Evolutionary conservation across 2,888 invertebrate species (phyloP), one percentile per base, ranked within the genome.

Genomic region (Dryadula phaetusa): DNA sequence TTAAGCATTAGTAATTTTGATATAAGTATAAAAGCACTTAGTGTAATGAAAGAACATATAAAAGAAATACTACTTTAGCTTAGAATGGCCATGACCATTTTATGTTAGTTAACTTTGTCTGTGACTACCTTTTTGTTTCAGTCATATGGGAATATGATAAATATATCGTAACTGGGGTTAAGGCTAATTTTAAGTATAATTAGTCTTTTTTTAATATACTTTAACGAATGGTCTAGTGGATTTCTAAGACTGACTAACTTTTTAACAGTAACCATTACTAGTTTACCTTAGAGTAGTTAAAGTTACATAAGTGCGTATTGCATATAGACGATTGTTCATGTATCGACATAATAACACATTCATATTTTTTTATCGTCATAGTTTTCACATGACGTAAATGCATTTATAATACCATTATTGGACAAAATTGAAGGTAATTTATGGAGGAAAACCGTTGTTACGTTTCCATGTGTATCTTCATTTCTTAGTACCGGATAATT

Each of bases 241-340:
- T 66, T 53, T 63, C 37, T 66, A 66, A 69, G 69, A 69, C 69
- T 69, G 69, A 69, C 28, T 66, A 54, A 66, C 42, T 47, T 46
- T 69, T 62, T 47, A 49, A 44, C n/a, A 20, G 2, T 34, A 54
- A 20, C n/a, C 34, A 20, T 8, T 7, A 8, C 20, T 54, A 32
- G 20, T 37, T 12, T 34, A 1, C 5, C 20, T 8, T 44, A 16
- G 6, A 20, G 6, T 37, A 37, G 22, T 12, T 37, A 18, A 14
- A 14, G n/a, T 37, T 18, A 20, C 37, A n/a, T 56, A 37, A 37
- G 14, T 37, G 20, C 20, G 5, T 34, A 56, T 20, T 20, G n/a
- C 54, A 14, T n/a, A 22, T 32, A 53, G 6, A 32, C 37, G 37
- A 56, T 22, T 14, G 34, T n/a, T 7, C 37, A 22, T 37, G 20